Percentiles rank a stretch among this genome's conserved stretches.
phyloP scores from a whole-genome alignment of 2,113 vertebrate species.

The Acinonyx jubatus region DNA sequence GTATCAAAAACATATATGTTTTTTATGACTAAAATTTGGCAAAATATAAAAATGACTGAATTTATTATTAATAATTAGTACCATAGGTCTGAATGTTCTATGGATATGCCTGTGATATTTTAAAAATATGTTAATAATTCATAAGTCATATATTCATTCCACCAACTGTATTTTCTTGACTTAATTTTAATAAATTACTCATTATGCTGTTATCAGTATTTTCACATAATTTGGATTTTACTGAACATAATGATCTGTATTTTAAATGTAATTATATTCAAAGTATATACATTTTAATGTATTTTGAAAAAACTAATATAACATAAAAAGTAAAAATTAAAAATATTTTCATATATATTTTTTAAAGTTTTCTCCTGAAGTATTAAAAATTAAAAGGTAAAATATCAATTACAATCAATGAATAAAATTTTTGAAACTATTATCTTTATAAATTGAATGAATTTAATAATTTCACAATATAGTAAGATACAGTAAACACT shows the following conservation, averaged over 20 bases:
- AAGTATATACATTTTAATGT: background rate
- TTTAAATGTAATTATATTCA: background rate
- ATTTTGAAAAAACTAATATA: constrained; percentile 24
- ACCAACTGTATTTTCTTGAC: background rate
- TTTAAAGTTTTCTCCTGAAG: background rate
- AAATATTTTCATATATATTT: background rate
- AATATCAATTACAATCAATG: background rate
- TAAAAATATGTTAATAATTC: constrained; percentile 22
- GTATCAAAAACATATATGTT: background rate
- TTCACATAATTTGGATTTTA: constrained; percentile 2
- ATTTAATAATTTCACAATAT: constrained; percentile 19
- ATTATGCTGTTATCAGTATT: background rate
- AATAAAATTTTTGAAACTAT: background rate
- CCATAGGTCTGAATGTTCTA: background rate
- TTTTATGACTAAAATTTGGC: background rate
- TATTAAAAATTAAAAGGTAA: constrained; percentile 6
- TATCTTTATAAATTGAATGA: background rate
- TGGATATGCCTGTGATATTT: background rate
- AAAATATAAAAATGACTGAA: background rate
- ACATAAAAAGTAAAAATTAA: background rate
- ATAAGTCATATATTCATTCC: background rate
- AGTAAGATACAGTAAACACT: background rate
- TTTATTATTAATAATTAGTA: background rate
- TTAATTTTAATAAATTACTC: constrained; percentile 9
- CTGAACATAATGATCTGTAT: background rate